Percentiles rank a stretch among this genome's conserved stretches.
These are phyloP conservation scores for Archocentrus centrarchus DNA, from an alignment of 2,113 vertebrate genomes.

Conservation along the genomic window DNA sequence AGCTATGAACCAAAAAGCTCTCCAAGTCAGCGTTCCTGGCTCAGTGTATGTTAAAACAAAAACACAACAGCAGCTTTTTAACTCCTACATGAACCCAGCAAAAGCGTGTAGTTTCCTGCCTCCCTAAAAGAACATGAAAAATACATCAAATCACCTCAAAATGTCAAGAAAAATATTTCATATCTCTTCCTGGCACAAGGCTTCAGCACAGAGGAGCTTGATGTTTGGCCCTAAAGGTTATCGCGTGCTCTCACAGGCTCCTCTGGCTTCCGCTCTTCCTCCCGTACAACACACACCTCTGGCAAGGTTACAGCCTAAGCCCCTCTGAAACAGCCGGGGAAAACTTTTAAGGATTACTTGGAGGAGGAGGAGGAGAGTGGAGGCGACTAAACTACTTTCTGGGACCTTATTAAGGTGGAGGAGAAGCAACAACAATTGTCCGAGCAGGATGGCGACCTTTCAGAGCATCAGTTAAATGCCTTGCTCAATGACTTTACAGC, in stretches of 20 bases:
- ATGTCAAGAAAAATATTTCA: conserved; percentile 43
- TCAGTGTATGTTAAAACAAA: background rate
- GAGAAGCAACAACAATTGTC: background rate
- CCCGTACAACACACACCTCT: background rate
- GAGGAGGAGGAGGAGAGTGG: background rate
- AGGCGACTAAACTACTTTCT: background rate
- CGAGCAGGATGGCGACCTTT: background rate
- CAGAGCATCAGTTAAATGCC: background rate
- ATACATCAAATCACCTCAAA: conserved; percentile 40
- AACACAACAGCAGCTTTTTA: background rate
- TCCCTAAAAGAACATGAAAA: conserved; percentile 33
- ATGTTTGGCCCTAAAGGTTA: conserved; percentile 57
- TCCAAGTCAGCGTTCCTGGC: background rate
- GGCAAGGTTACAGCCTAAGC: conserved; percentile 20
- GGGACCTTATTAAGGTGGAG: conserved; percentile 5
- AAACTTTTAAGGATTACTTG: conserved; percentile 10
- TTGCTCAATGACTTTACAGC: background rate
- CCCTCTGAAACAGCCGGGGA: background rate
- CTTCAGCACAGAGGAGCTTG: conserved; percentile 2
- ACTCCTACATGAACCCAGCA: background rate
- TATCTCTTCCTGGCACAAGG: conserved; percentile 27
- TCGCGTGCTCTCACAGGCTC: conserved; percentile 15
- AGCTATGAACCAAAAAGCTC: background rate
- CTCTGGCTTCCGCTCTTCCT: background rate
- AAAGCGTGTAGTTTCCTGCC: background rate